These are phyloP conservation scores for Pecten maximus DNA, from an alignment of 2,888 invertebrate species.

Conservation along the genomic window DNA sequence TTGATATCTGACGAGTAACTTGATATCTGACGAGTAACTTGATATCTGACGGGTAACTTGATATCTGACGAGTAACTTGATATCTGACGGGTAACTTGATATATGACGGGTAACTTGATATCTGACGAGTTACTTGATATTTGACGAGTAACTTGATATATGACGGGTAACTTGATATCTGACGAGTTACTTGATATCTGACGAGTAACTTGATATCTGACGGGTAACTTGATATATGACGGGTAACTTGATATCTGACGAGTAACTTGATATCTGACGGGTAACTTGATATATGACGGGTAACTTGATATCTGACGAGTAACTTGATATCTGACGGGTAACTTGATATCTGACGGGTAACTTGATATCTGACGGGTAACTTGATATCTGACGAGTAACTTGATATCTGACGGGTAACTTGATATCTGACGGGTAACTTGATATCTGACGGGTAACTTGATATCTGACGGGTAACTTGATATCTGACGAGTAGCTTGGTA, in stretches of 20 bases:
- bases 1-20: neutral
- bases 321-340: neutral
- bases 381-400: neutral
- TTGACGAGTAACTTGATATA: too few relatives aligned
- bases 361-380: neutral
- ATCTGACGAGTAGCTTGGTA: neutral
- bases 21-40: neutral
- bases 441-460: neutral
- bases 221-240: too few relatives aligned
- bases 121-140: too few relatives aligned
- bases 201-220: too few relatives aligned
- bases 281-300: too few relatives aligned
- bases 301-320: too few relatives aligned
- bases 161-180: too few relatives aligned
- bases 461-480: neutral
- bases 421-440: neutral
- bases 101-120: too few relatives aligned
- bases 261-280: neutral
- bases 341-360: neutral
- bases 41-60: neutral
- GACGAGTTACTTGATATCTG: too few relatives aligned
- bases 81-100: neutral
- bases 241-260: too few relatives aligned
- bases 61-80: too few relatives aligned
- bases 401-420: neutral